These are phyloP conservation scores for Apamea sordens DNA, from an alignment of 2,888 invertebrate genomes.

Conservation along the genomic window DNA sequence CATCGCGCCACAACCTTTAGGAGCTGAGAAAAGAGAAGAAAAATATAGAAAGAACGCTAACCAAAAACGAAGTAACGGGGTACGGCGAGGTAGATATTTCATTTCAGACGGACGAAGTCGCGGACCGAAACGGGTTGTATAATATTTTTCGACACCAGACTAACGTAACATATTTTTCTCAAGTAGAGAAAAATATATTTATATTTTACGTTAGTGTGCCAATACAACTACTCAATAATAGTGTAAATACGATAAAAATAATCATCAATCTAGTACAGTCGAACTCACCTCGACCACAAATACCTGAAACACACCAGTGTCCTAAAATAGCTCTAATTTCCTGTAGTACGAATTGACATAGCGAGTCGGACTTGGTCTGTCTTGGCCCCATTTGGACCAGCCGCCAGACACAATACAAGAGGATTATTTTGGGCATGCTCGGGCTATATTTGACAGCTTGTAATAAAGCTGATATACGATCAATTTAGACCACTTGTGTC, in stretches of 20 bases:
- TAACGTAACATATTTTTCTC: no score
- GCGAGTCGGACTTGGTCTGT: not conserved
- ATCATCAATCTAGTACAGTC: not conserved
- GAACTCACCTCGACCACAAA: not conserved
- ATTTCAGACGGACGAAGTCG: no score
- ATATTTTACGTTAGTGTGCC: not conserved
- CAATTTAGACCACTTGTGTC: not conserved
- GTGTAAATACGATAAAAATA: not conserved
- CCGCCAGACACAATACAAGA: constrained; percentile 14
- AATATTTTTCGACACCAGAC: not conserved
- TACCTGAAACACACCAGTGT: not conserved
- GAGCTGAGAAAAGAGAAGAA: not conserved
- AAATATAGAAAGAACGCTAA: not conserved
- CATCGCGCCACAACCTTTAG: no score
- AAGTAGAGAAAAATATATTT: not conserved
- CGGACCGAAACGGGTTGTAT: not conserved
- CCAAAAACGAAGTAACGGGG: not conserved
- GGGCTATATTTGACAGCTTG: constrained; percentile 4
- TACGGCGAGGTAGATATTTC: no score
- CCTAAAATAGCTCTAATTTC: not conserved
- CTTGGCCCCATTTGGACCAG: not conserved
- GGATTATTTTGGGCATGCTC: not conserved
- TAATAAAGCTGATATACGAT: not conserved
- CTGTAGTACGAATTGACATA: not conserved
- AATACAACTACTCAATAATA: not conserved